A percentile compares a stretch with the other conserved stretches of the same genome.
These are phyloP conservation scores for Alexandromys oeconomus DNA, from an alignment of 2,797 vertebrate genomes.

Conservation along the genomic window DNA sequence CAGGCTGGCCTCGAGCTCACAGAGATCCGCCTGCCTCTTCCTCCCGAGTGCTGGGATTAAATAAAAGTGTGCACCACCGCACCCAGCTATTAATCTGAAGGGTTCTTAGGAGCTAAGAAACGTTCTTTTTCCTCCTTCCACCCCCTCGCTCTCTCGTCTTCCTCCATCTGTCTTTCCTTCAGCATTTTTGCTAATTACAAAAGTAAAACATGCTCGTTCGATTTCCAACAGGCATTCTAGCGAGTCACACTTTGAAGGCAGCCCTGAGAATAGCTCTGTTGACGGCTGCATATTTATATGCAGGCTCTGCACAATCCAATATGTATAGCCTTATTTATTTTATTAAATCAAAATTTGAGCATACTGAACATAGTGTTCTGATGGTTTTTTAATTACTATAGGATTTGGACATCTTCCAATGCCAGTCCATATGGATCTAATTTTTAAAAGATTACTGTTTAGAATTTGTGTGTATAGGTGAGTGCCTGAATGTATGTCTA, in stretches of 20 bases:
- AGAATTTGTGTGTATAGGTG: not conserved
- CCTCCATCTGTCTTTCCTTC: not conserved
- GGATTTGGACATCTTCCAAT: conserved; percentile 42
- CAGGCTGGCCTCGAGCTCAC: not conserved
- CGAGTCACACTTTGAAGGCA: conserved; percentile 20
- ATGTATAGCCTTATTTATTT: conserved; percentile 31
- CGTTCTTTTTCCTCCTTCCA: not conserved
- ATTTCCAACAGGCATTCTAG: conserved; percentile 31
- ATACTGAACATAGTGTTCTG: not conserved
- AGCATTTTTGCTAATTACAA: conserved; percentile 38
- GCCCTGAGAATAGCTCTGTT: not conserved
- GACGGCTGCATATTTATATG: conserved; percentile 5
- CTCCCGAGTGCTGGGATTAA: not conserved
- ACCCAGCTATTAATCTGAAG: not conserved
- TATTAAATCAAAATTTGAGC: conserved; percentile 49
- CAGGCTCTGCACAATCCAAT: conserved; percentile 1
- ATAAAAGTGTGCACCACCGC: not conserved
- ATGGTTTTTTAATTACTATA: not conserved
- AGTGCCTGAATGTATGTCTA: not conserved
- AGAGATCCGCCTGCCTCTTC: not conserved
- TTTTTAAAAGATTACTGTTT: not conserved
- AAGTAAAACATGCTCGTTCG: conserved; percentile 30
- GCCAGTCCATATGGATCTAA: not conserved
- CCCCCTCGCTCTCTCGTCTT: not conserved
- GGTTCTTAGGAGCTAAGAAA: conserved; percentile 29